A percentile compares a stretch with the other conserved stretches of the same genome.
phyloP scores from a whole-genome alignment of 2,113 vertebrate species.

The Hiodon tergisus region DNA sequence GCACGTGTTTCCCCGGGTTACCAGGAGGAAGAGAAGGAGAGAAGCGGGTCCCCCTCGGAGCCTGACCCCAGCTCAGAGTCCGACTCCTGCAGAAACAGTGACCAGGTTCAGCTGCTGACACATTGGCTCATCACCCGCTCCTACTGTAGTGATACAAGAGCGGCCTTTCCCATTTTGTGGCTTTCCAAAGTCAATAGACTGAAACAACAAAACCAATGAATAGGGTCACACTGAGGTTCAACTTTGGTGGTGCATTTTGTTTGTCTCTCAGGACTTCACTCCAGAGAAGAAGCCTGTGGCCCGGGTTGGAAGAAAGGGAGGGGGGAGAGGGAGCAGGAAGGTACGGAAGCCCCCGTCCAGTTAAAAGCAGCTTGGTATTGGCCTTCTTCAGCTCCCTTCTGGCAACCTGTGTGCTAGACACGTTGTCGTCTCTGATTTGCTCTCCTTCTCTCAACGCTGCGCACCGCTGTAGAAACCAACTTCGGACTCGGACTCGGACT shows the following conservation, averaged over 20 bases:
- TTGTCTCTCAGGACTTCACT: conserved; percentile 76
- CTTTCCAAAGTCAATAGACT: too few species aligned
- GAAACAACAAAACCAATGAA: too few species aligned
- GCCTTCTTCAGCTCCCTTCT: too few species aligned
- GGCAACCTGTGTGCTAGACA: too few species aligned
- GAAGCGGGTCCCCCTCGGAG: conserved; percentile 78
- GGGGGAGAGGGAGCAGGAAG: conserved; percentile 60
- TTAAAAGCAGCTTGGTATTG: too few species aligned
- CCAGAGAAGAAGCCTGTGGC: conserved; percentile 78
- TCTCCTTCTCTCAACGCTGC: not conserved
- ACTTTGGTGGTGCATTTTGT: not conserved
- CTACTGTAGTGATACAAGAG: too few species aligned
- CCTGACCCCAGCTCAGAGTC: conserved; percentile 82
- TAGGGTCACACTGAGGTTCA: too few species aligned
- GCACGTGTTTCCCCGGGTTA: conserved; percentile 68
- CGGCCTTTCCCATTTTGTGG: too few species aligned
- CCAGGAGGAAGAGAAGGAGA: conserved; percentile 57
- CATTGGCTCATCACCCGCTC: too few species aligned
- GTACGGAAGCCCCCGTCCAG: conserved; percentile 31
- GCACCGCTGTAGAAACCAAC: conserved; percentile 61
- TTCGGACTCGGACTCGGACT: conserved; percentile 67
- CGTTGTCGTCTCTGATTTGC: too few species aligned
- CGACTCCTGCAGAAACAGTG: conserved; percentile 87
- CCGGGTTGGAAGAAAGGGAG: conserved; percentile 67
- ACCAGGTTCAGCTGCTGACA: conserved; percentile 67